These are phyloP conservation scores for Apostichopus leukothele DNA, from an alignment of 53 echinoderm and acorn worm genomes.

Conservation along the genomic window DNA sequence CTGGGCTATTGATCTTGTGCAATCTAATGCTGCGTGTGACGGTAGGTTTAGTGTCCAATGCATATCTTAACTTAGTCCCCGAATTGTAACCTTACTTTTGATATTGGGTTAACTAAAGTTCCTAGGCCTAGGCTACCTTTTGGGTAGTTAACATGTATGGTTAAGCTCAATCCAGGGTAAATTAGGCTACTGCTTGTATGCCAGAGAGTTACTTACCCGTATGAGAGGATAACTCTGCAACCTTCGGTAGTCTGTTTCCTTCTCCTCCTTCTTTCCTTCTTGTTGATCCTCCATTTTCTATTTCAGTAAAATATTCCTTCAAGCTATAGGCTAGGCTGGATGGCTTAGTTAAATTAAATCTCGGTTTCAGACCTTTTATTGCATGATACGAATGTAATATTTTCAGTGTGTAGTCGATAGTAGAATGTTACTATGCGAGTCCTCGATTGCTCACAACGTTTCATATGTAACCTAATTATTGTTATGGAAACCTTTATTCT, in stretches of 20 bases:
- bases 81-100: neutral
- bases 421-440: too few species aligned
- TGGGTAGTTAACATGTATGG: neutral
- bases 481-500: slow-evolving; percentile 37
- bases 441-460: too few species aligned
- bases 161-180: neutral
- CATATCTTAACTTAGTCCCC: too few species aligned
- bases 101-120: neutral
- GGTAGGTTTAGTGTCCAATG: too few species aligned
- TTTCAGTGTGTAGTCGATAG: too few species aligned
- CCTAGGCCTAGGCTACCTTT: neutral
- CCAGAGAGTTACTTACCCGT: slow-evolving; percentile 56
- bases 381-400: too few species aligned
- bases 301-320: neutral
- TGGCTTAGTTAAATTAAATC: too few species aligned
- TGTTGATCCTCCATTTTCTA: slow-evolving; percentile 59
- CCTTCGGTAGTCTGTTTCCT: slow-evolving; percentile 92
- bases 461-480: neutral
- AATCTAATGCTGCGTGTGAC: too few species aligned
- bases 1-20: too few species aligned
- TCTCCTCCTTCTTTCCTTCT: slow-evolving; percentile 98
- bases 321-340: too few species aligned
- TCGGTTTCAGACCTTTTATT: too few species aligned
- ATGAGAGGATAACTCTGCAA: slow-evolving; percentile 97
- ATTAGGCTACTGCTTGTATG: too few species aligned